Evolutionary conservation across 2,113 vertebrate genomes (phyloP).

Genomic region (Channa argus): DNA sequence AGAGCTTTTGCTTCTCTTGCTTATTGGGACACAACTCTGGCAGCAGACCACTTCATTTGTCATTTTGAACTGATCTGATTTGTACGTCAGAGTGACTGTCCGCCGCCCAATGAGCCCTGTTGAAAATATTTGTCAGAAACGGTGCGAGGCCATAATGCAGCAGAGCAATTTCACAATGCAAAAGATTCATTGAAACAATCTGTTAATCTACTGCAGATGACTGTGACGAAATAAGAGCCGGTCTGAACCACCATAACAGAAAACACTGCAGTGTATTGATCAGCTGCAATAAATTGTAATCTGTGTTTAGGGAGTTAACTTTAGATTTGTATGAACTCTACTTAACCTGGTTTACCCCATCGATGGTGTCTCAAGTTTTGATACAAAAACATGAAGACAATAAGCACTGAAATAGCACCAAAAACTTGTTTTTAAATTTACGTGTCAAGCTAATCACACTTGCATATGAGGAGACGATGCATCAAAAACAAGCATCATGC

Average conservation of each 20-base stretch:
- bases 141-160: conserved; percentile 7
- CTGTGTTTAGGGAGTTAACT: neutral
- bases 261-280: conserved; percentile 9
- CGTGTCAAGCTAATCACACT: no score
- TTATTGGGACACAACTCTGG: no score
- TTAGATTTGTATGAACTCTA: neutral
- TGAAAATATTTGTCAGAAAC: neutral
- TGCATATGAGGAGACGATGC: no score
- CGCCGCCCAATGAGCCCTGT: conserved; percentile 2
- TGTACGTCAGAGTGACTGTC: neutral
- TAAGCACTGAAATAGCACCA: no score
- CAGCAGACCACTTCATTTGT: conserved; percentile 2
- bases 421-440: no score
- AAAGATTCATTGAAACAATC: conserved; percentile 41
- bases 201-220: conserved; percentile 58
- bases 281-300: neutral
- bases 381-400: no score
- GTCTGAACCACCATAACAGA: neutral
- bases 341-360: no score
- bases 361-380: no score
- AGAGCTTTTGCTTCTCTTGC: neutral
- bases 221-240: conserved; percentile 27
- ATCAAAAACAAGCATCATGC: no score
- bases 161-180: conserved; percentile 37
- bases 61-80: neutral